Conservation (phyloP, 1,140 invertebrate species). For the Drosophila kikkawai region DNA sequence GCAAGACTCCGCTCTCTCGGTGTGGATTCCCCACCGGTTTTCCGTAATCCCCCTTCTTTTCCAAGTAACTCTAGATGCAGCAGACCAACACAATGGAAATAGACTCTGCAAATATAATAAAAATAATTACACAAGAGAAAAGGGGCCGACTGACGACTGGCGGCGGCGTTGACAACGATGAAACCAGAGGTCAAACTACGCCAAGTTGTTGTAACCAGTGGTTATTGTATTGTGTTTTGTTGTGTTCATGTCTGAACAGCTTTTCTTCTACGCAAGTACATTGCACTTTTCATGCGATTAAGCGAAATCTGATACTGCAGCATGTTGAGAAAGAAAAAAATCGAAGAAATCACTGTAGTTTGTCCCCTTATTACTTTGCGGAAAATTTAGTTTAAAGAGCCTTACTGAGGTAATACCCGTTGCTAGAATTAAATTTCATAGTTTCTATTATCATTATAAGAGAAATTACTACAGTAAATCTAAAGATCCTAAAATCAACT, state of each 20-base stretch:
- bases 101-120: constrained; percentile 69
- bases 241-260: constrained; percentile 38
- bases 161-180: constrained; percentile 41
- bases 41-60: background rate
- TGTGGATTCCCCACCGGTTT: constrained; percentile 31
- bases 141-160: constrained; percentile 39
- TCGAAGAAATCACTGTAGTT: constrained; percentile 11
- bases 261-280: constrained; percentile 46
- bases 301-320: constrained; percentile 72
- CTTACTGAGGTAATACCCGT: too few species aligned
- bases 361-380: background rate
- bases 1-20: constrained; percentile 19
- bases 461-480: background rate
- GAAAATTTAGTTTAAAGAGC: background rate
- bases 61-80: constrained; percentile 62
- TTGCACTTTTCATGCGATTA: constrained; percentile 78
- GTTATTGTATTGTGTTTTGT: constrained; percentile 16
- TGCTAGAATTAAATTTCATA: too few species aligned
- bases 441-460: background rate
- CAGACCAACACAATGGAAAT: constrained; percentile 48
- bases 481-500: background rate
- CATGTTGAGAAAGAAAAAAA: constrained; percentile 23
- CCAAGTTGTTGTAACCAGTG: constrained; percentile 42
- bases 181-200: constrained; percentile 73
- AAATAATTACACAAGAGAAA: constrained; percentile 78